Base-by-base conservation (phyloP, 2,797 vertebrate species). In the Phalanger gymnotis region DNA sequence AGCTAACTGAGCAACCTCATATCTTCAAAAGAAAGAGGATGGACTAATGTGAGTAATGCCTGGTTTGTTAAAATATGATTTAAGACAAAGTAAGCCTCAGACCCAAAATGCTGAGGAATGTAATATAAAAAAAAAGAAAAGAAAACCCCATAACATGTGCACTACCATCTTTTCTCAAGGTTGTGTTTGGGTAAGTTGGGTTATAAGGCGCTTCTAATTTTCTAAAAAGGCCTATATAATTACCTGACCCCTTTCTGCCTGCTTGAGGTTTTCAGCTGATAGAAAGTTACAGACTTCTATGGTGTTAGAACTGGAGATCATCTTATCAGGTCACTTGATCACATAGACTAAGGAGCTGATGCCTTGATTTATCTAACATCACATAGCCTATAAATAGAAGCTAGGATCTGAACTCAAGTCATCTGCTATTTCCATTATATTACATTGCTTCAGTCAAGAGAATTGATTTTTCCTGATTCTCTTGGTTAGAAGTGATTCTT, bases 41-140 rank as follows among this genome's bases (percentile, higher is more conserved):
- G 53, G 96, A 93, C 94, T 95, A 94, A 40, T 94, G 73, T 55
- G 51, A 53, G 87, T 95, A 95, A 93, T 93, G 95, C 14, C 55
- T 95, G 52, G 31, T 81, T 31, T 94, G 3, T 12, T 92, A 51
- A 57, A 54, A 92, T 81, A 10, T 47, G 19, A 47, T 81, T 47
- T 47, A 4, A 58, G 47, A 92, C 0, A 90, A 92, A 47, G 92
- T 12, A 93, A 87, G 6, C 22, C 57, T 16, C 94, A 93, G 95
- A 96, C 55, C n/a, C 47, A 94, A 96, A 12, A 30, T 66, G 94
- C 40, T 57, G 16, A 12, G 66, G n/a, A 92, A 5, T 93, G 93
- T 91, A 87, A 94, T 93, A 91, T 34, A 22, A 16, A 73, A 40
- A 22, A 4, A 19, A n/a, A 73, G 34, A 90, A 28, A 97, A 94